Evolutionary conservation across 1,140 invertebrate species (phyloP), one percentile per base, ranked within the genome.

Genomic region (Scaptodrosophila lebanonensis): DNA sequence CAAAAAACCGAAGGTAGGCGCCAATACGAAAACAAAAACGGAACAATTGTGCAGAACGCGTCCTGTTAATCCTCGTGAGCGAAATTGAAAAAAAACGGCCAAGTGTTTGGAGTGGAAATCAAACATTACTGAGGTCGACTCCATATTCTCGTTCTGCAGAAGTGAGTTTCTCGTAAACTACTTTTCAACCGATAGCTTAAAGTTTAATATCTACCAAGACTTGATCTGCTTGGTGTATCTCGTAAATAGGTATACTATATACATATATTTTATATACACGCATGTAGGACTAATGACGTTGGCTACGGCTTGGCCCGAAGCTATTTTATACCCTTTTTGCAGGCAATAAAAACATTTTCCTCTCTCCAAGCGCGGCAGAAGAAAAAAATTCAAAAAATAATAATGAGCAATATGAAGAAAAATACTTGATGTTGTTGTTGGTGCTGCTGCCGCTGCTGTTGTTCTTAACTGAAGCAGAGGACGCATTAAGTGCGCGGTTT

Each of bases 401-500:
- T 79, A 79, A 82, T 82, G 69, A 82, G 83, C 69, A 82, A 79
- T 83, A 82, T 79, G 66, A 82, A 79, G 75, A 83, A 82, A 79
- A 79, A 79, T 79, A 79, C 75, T 69, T 75, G 64, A 45, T 44
- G n/a, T n/a, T n/a, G n/a, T 58, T 56, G 36, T 48, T 36, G 2
- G 33, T 33, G 6, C 16, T 43, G 33, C 33, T 61, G 13, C 20
- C 42, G 36, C 29, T 58, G 32, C 36, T 42, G 39, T 49, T 56
- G 49, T 18, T 58, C 33, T 54, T 72, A 48, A 13, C 30, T 27
- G 53, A 40, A 77, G 75, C 68, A 82, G 69, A 79, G 83, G 83
- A 79, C 75, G 76, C 75, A 79, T 79, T 79, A 79, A 82, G 75
- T 79, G 76, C 75, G 69, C 76, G 75, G 75, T 79, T 79, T 79